phyloP scores from a whole-genome alignment of 2,113 vertebrate species.

The Brachyhypopomus gauderio region DNA sequence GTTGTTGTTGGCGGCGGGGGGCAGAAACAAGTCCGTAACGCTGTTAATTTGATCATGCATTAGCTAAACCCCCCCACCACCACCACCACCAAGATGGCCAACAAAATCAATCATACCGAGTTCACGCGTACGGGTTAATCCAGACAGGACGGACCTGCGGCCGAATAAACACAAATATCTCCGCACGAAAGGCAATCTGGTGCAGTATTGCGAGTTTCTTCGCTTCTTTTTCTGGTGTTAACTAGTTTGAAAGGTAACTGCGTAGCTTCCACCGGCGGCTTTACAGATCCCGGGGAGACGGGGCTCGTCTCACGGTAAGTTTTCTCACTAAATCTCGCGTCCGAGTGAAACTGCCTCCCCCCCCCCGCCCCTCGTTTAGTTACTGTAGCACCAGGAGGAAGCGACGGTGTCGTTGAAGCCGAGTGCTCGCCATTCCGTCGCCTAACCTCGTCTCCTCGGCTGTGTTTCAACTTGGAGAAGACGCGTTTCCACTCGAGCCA shows the following conservation, averaged over 20 bases:
- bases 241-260: not conserved
- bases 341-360: not conserved
- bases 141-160: not conserved
- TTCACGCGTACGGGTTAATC: not conserved
- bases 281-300: not conserved
- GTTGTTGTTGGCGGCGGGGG: conserved; percentile 72
- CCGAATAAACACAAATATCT: not conserved
- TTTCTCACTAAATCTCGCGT: not conserved
- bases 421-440: not conserved
- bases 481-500: not conserved
- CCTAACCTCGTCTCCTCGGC: not conserved
- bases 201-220: not conserved
- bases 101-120: conserved; percentile 50
- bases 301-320: not conserved
- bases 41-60: conserved; percentile 53
- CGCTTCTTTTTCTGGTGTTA: not conserved
- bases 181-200: not conserved
- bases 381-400: not conserved
- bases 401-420: too few species aligned
- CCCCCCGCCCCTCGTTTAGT: not conserved
- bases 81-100: conserved; percentile 41
- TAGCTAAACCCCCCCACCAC: conserved; percentile 46
- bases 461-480: not conserved
- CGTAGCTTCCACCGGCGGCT: conserved; percentile 1
- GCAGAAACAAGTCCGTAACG: conserved; percentile 68